Evolutionary conservation across 2,888 invertebrate species (phyloP), one percentile per base, ranked within the genome.

Genomic region (Mycalesis mineus): DNA sequence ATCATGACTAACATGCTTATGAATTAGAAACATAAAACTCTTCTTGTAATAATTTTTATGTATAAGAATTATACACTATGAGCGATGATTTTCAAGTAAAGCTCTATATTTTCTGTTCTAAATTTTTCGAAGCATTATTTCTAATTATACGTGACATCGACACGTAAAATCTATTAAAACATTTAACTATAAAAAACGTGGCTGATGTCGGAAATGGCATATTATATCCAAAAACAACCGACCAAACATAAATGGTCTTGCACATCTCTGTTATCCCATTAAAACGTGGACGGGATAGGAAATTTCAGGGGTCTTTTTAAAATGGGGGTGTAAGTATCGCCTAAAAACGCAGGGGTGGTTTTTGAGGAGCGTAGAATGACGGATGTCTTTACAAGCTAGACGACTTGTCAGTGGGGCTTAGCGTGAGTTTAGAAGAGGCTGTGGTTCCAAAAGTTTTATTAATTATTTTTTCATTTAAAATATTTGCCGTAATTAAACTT

Each of bases 351-450:
- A 65, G 68, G 88, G 86, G 84, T 73, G 74, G 73, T 66, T 78
- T 76, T 69, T 66, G 67, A 65, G 61, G 67, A 73, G 82, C 75
- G 82, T 74, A 65, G 86, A 83, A 86, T 88, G 88, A 89, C 82
- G 81, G 82, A 89, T 88, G 84, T 79, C 83, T 88, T 86, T 87
- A 88, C 88, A 85, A 84, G 85, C 78, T 73, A 73, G 75, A 74
- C 65, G 68, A 77, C 78, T 75, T 88, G 88, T 88, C 84, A 82
- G 72, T 73, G 62, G 68, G 68, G 76, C 73, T 77, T 72, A 74
- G 58, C 52, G 56, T 53, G 58, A 41, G 41, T 63, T 41, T 13
- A 7, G 28, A 13, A 22, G 37, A 22, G 45, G 41, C 1, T 54
- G 53, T 40, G 75, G 22, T 68, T 72, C 70, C 71, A 80, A 86